A percentile compares a stretch with the other conserved stretches of the same genome.
These are phyloP conservation scores for Diarsia dahlii DNA, from an alignment of 2,888 invertebrate species.

Conservation along the genomic window DNA sequence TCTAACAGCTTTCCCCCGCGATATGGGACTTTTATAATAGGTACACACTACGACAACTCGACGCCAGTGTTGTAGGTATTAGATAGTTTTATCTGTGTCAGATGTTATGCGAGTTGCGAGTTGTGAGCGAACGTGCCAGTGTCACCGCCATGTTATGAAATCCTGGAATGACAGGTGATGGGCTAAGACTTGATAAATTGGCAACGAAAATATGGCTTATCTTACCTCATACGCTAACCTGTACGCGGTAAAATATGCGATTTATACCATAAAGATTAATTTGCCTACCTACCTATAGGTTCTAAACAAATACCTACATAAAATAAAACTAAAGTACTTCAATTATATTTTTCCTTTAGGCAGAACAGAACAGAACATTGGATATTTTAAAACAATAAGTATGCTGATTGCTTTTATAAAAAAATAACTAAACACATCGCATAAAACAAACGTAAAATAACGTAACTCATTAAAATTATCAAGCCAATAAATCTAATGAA, in stretches of 20 bases:
- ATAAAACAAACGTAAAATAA: not conserved
- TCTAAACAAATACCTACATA: not conserved
- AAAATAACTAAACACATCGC: not conserved
- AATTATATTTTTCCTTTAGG: not conserved
- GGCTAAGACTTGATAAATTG: constrained; percentile 62
- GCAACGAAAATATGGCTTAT: constrained; percentile 32
- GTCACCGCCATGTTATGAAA: constrained; percentile 75
- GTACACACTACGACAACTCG: constrained; percentile 72
- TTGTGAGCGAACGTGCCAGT: constrained; percentile 70
- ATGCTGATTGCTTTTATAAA: not conserved
- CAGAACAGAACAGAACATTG: not conserved
- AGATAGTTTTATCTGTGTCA: constrained; percentile 84
- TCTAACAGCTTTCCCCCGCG: constrained; percentile 89
- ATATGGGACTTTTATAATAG: constrained; percentile 88
- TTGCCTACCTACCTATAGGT: not conserved
- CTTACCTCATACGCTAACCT: constrained; percentile 31
- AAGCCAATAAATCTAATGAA: constrained; percentile 3
- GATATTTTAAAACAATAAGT: not conserved
- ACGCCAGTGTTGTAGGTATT: constrained; percentile 77
- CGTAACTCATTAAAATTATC: constrained; percentile 7
- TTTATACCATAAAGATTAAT: constrained; percentile 5
- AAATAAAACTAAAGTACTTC: not conserved
- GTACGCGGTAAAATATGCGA: not conserved
- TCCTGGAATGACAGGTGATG: constrained; percentile 80
- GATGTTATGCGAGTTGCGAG: constrained; percentile 77